Evolutionary conservation across 2,113 vertebrate genomes (phyloP).

Genomic region (Bambusicola thoracicus): DNA sequence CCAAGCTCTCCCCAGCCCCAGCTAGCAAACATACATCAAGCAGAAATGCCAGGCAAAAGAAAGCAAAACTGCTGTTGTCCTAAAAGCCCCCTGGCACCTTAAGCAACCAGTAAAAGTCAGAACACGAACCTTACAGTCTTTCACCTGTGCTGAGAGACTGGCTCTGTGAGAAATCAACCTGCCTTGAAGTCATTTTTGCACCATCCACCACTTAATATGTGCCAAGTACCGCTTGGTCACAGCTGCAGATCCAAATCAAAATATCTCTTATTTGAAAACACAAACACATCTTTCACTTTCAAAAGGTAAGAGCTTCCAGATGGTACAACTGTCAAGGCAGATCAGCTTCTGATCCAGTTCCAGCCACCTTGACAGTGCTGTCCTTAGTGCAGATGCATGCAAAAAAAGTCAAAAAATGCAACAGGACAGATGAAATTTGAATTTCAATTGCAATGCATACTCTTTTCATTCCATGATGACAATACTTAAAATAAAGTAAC

Average conservation of each 20-base stretch:
- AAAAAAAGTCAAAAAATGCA: neutral
- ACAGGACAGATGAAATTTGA: neutral
- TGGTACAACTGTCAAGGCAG: slow-evolving; percentile 13
- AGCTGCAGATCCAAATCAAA: neutral
- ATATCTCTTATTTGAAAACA: neutral
- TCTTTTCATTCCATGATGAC: neutral
- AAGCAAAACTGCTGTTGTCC: neutral
- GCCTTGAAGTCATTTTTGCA: neutral
- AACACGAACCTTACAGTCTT: neutral
- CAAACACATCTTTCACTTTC: neutral
- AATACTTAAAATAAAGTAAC: neutral
- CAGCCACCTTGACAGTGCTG: neutral
- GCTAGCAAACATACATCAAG: neutral
- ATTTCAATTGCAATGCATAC: neutral
- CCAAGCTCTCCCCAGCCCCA: neutral
- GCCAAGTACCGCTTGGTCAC: neutral
- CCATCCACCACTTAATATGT: neutral
- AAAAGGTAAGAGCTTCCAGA: slow-evolving; percentile 28
- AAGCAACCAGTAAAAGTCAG: neutral
- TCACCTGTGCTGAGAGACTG: neutral
- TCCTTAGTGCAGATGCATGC: neutral
- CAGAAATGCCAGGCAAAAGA: neutral
- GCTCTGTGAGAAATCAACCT: neutral
- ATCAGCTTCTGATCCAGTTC: slow-evolving; percentile 31
- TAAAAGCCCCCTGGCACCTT: neutral